phyloP scores from a whole-genome alignment of 1,140 invertebrate genomes.

The Tetragonula clypearis region DNA sequence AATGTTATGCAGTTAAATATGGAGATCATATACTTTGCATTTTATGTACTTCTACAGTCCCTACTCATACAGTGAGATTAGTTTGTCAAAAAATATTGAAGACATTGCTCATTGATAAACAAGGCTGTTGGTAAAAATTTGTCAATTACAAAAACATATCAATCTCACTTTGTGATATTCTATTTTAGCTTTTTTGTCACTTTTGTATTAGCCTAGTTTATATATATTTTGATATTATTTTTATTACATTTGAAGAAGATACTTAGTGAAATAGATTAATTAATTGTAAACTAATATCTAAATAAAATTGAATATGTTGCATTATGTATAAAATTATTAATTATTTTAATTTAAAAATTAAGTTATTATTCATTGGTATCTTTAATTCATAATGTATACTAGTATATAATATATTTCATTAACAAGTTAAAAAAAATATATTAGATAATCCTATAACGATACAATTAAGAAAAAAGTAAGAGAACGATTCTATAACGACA shows the following conservation, averaged over 20 bases:
- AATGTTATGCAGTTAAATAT: slow-evolving; percentile 88
- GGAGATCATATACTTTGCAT: slow-evolving; percentile 86
- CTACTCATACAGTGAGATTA: slow-evolving; percentile 85
- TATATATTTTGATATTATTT: neutral
- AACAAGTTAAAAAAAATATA: no score
- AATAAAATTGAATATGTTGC: neutral
- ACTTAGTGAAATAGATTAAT: neutral
- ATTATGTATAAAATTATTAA: neutral
- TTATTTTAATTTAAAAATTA: neutral
- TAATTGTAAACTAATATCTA: neutral
- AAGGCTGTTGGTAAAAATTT: slow-evolving; percentile 80
- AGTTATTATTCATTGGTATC: neutral
- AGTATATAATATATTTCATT: no score
- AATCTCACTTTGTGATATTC: neutral
- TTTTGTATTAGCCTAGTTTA: neutral
- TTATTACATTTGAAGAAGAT: neutral
- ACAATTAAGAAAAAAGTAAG: neutral
- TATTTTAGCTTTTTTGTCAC: neutral
- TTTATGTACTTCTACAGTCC: slow-evolving; percentile 86
- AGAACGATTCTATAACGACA: neutral
- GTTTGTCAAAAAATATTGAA: slow-evolving; percentile 82
- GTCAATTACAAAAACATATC: neutral
- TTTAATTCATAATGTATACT: neutral
- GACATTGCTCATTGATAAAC: slow-evolving; percentile 81
- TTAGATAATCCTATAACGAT: no score